phyloP scores from a whole-genome alignment of 2,113 vertebrate species.

The Urocitellus parryii region DNA sequence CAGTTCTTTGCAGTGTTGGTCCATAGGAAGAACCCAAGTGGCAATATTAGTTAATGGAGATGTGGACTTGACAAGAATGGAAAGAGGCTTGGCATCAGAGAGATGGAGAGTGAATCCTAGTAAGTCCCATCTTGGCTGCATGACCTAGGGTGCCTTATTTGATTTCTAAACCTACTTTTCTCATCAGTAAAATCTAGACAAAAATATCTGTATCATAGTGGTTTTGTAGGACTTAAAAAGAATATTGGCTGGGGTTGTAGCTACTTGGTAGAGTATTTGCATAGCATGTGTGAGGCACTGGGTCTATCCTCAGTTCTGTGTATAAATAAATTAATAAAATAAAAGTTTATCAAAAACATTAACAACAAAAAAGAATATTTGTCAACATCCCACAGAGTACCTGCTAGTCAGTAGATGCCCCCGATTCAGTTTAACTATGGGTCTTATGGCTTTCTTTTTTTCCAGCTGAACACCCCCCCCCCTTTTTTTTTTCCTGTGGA shows the following conservation, averaged over 20 bases:
- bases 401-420: neutral
- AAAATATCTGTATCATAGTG: neutral
- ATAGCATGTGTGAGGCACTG: too few species aligned
- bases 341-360: too few species aligned
- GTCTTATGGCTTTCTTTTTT: neutral
- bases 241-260: too few species aligned
- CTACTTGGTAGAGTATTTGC: too few species aligned
- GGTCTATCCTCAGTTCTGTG: too few species aligned
- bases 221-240: slow-evolving; percentile 28
- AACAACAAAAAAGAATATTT: neutral
- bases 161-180: slow-evolving; percentile 21
- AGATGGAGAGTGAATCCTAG: neutral
- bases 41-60: slow-evolving; percentile 6
- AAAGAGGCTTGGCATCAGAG: neutral
- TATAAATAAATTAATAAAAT: too few species aligned
- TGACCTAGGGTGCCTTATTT: neutral
- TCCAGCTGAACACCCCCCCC: too few species aligned
- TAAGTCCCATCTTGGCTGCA: neutral
- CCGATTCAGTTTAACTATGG: neutral
- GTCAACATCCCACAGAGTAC: neutral
- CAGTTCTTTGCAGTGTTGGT: slow-evolving; percentile 17
- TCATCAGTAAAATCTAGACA: slow-evolving; percentile 13
- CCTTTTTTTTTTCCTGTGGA: too few species aligned
- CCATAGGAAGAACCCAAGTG: neutral
- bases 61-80: neutral